These are phyloP conservation scores for Chrysomallon squamiferum DNA, from an alignment of 1,140 invertebrate genomes.

Conservation along the genomic window DNA sequence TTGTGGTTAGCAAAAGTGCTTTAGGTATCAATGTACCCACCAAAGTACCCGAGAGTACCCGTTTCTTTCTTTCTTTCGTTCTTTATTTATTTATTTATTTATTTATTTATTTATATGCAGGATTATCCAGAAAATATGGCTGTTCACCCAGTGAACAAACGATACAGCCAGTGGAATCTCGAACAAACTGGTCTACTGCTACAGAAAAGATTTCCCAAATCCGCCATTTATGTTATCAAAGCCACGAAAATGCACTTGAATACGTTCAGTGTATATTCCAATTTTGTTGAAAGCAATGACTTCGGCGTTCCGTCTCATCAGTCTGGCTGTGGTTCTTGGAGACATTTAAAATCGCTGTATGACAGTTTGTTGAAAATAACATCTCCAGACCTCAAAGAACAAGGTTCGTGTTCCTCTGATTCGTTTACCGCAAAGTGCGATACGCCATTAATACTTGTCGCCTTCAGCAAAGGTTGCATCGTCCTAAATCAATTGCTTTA, in stretches of 20 bases:
- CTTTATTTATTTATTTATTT: no score
- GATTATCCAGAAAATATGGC: conserved; percentile 82
- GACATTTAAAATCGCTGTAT: conserved; percentile 66
- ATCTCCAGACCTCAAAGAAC: not conserved
- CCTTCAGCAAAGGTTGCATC: conserved; percentile 91
- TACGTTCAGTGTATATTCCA: conserved; percentile 85
- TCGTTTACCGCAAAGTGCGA: conserved; percentile 3
- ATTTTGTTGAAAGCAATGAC: conserved; percentile 79
- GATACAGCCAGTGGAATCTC: conserved; percentile 79
- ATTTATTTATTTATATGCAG: no score
- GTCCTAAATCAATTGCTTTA: conserved; percentile 89
- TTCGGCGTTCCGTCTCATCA: conserved; percentile 72
- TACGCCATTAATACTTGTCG: conserved; percentile 63
- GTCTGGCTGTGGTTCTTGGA: conserved; percentile 58
- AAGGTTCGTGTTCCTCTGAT: not conserved
- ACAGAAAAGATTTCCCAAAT: conserved; percentile 72
- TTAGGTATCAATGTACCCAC: no score
- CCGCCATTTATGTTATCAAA: conserved; percentile 77
- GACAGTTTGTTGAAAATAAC: conserved; percentile 18
- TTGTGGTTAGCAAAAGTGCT: no score
- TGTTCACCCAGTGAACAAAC: conserved; percentile 74
- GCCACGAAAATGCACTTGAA: conserved; percentile 80
- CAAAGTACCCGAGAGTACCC: no score
- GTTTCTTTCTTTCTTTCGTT: no score
- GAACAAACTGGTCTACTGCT: conserved; percentile 76